phyloP scores from a whole-genome alignment of 2,888 invertebrate species.

The Campoplex capitator region DNA sequence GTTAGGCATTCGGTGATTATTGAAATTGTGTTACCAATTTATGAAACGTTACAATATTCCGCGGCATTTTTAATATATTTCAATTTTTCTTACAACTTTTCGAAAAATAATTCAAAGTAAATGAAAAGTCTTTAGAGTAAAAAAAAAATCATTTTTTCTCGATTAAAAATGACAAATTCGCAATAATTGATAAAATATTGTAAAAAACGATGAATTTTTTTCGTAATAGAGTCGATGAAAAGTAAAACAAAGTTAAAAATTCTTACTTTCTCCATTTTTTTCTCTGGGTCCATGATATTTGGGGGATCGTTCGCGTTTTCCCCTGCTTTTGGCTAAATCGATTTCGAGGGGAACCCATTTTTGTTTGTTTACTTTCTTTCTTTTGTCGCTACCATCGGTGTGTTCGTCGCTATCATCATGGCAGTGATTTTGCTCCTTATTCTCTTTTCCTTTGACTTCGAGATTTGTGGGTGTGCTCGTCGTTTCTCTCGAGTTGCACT shows the following conservation, averaged over 20 bases:
- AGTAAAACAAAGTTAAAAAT: too few relatives aligned
- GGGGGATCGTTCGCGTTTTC: slow-evolving; percentile 88
- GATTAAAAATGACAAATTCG: too few relatives aligned
- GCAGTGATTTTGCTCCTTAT: slow-evolving; percentile 81
- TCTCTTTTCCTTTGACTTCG: slow-evolving; percentile 82
- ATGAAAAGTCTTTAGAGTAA: too few relatives aligned
- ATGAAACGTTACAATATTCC: too few relatives aligned
- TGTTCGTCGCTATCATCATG: slow-evolving; percentile 85
- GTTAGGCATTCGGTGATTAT: too few relatives aligned
- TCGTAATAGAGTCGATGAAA: neutral
- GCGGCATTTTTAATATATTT: too few relatives aligned
- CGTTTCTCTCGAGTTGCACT: slow-evolving; percentile 76
- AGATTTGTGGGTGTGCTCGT: slow-evolving; percentile 69
- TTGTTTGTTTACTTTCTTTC: slow-evolving; percentile 87
- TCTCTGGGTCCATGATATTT: slow-evolving; percentile 81
- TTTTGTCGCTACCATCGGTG: slow-evolving; percentile 83
- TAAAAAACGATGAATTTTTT: neutral
- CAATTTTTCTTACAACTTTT: too few relatives aligned
- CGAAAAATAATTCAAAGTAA: too few relatives aligned
- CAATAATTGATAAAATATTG: neutral
- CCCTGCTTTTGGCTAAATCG: slow-evolving; percentile 90
- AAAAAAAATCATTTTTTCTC: too few relatives aligned
- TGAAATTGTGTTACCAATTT: too few relatives aligned
- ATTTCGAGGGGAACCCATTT: slow-evolving; percentile 97
- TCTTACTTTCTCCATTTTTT: slow-evolving; percentile 81